phyloP scores from a whole-genome alignment of 1,140 invertebrate genomes.

The Heliothis subflexa region DNA sequence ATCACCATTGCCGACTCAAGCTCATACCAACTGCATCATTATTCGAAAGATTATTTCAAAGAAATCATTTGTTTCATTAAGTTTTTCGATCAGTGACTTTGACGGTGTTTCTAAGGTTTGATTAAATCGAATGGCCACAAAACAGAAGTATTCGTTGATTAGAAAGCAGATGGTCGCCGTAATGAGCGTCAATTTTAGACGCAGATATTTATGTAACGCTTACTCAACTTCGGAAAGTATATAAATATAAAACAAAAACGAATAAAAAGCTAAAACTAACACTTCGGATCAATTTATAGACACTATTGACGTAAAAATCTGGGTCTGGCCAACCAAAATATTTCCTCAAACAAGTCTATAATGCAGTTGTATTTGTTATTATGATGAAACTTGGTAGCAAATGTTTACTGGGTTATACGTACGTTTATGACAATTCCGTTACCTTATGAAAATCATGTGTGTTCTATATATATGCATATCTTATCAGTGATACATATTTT shows the following conservation, averaged over 20 bases:
- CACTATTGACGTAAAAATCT: background rate
- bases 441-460: too few species aligned
- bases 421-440: too few species aligned
- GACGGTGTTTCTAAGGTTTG: slow-evolving; percentile 56
- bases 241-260: background rate
- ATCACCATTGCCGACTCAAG: background rate
- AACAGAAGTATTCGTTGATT: slow-evolving; percentile 65
- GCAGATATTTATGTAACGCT: background rate
- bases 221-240: background rate
- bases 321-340: too few species aligned
- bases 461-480: too few species aligned
- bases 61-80: slow-evolving; percentile 29
- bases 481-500: too few species aligned
- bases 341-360: too few species aligned
- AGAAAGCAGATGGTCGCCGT: slow-evolving; percentile 68
- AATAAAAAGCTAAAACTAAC: background rate
- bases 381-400: too few species aligned
- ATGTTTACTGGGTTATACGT: too few species aligned
- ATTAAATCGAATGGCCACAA: slow-evolving; percentile 62
- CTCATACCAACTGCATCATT: slow-evolving; percentile 6
- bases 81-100: slow-evolving; percentile 25
- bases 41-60: slow-evolving; percentile 15
- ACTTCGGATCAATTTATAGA: background rate
- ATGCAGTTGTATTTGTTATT: too few species aligned
- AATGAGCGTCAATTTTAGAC: slow-evolving; percentile 57